Percentiles rank a stretch among this genome's conserved stretches.
phyloP scores from a whole-genome alignment of 2,113 vertebrate species.

The Neoarius graeffei region DNA sequence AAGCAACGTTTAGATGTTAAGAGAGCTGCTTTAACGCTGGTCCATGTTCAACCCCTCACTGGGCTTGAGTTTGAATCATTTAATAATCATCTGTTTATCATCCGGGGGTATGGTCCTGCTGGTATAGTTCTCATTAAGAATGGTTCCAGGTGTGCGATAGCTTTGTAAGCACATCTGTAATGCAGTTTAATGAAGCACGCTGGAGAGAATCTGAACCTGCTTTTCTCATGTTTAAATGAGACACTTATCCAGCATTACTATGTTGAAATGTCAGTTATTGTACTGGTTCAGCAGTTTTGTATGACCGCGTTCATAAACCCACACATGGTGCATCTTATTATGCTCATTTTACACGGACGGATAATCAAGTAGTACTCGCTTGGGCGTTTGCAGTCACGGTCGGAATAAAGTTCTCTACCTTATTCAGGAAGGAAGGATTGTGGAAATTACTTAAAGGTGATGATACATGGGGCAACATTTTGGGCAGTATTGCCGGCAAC shows the following conservation, averaged over 20 bases:
- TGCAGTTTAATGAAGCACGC: not conserved
- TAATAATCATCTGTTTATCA: not conserved
- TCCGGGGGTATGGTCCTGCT: not conserved
- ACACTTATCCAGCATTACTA: not conserved
- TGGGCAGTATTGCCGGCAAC: too few species aligned
- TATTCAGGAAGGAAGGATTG: not conserved
- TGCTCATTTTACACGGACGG: not conserved
- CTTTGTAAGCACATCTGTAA: not conserved
- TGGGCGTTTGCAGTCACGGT: not conserved
- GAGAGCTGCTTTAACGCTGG: not conserved
- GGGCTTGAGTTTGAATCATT: not conserved
- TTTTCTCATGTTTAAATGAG: not conserved
- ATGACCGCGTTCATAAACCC: not conserved
- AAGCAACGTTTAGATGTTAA: not conserved
- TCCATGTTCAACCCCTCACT: not conserved
- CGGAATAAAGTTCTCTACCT: not conserved
- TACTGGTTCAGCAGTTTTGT: not conserved
- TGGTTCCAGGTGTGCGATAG: not conserved
- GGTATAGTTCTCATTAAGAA: not conserved
- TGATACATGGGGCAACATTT: too few species aligned
- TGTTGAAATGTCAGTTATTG: constrained; percentile 13
- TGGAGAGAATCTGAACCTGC: not conserved
- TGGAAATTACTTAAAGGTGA: not conserved
- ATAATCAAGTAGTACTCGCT: not conserved
- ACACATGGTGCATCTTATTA: not conserved